phyloP scores from a whole-genome alignment of 2,888 invertebrate genomes.

The Anodontia alba region DNA sequence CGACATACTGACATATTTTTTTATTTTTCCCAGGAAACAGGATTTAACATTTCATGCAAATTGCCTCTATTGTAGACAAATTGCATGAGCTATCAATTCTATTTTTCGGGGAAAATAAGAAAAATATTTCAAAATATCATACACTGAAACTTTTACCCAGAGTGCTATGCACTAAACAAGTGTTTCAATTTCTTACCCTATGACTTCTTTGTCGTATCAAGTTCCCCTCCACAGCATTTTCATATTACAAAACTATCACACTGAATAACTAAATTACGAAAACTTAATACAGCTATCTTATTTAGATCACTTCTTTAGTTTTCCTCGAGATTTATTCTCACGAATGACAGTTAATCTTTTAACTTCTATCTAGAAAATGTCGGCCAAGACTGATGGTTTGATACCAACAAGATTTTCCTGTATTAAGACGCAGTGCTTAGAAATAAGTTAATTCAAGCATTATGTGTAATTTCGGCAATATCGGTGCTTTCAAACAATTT shows the following conservation, averaged over 20 bases:
- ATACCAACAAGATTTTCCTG: constrained; percentile 49
- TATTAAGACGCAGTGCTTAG: constrained; percentile 32
- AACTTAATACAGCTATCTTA: not conserved
- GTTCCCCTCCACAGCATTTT: not conserved
- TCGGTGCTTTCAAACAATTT: constrained; percentile 66
- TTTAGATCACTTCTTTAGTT: not conserved
- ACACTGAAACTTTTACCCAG: no score
- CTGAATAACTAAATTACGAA: not conserved
- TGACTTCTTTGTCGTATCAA: not conserved
- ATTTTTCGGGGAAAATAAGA: no score
- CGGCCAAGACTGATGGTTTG: constrained; percentile 43
- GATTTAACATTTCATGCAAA: no score
- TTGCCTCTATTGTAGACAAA: no score
- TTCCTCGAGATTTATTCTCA: constrained; percentile 45
- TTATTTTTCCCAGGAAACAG: no score
- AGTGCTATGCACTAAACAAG: no score
- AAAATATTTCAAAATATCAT: no score
- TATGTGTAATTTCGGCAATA: constrained; percentile 61
- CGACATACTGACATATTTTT: no score
- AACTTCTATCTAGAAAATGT: constrained; percentile 54
- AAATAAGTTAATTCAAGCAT: constrained; percentile 64
- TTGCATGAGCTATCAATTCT: no score
- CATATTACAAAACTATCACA: not conserved
- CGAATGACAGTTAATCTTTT: constrained; percentile 65
- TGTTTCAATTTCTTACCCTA: not conserved